phyloP scores from a whole-genome alignment of 2,797 vertebrate species.

The Ctenosaura bakeri region DNA sequence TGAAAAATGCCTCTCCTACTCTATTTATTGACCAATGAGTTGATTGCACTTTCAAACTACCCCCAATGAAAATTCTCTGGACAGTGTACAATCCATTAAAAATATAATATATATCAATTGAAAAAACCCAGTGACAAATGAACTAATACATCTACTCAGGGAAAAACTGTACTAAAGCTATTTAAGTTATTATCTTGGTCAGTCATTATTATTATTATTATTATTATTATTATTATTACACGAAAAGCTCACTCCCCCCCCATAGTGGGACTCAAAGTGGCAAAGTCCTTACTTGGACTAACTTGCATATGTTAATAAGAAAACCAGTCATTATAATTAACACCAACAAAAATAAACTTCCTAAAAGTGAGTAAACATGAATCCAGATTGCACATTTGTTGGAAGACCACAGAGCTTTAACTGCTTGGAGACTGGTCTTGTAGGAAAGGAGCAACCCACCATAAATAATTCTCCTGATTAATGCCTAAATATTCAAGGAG shows the following conservation, averaged over 20 bases:
- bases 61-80: no score
- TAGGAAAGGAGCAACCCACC: not conserved
- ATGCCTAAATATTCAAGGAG: slow-evolving; percentile 11
- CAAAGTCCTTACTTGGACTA: not conserved
- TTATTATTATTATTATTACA: no score
- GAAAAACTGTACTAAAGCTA: not conserved
- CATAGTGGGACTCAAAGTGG: no score
- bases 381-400: not conserved
- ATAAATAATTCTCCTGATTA: not conserved
- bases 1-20: not conserved
- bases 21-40: not conserved
- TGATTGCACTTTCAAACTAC: no score
- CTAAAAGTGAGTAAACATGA: not conserved
- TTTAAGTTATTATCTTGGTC: no score
- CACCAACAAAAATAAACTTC: not conserved
- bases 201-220: no score
- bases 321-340: not conserved
- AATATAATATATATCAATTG: no score
- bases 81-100: no score
- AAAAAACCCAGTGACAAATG: no score
- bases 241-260: no score
- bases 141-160: not conserved
- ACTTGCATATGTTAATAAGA: not conserved
- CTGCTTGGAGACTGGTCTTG: not conserved
- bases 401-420: not conserved